Conservation (phyloP, 2,797 vertebrate species). For the Smutsia temminckii region DNA sequence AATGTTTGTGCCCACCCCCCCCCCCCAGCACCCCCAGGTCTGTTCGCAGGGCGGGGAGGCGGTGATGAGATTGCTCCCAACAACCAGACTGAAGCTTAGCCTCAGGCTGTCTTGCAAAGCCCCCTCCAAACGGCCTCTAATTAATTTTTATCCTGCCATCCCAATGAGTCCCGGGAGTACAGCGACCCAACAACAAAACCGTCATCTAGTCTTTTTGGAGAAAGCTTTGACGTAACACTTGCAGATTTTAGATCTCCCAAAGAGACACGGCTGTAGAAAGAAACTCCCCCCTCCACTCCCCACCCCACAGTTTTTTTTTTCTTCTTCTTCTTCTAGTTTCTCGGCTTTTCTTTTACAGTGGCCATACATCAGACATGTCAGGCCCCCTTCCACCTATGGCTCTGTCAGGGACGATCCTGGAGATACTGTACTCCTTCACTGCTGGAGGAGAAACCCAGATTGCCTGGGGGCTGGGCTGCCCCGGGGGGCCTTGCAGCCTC, state of each 20-base stretch:
- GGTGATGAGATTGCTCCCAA: constrained; percentile 87
- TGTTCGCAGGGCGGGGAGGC: constrained; percentile 78
- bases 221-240: constrained; percentile 81
- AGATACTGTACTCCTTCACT: neutral
- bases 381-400: neutral
- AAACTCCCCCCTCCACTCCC: neutral
- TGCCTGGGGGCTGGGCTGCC: neutral
- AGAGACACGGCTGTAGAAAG: constrained; percentile 58
- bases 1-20: constrained; percentile 72
- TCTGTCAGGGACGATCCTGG: neutral
- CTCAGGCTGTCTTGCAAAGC: constrained; percentile 87
- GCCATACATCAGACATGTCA: neutral
- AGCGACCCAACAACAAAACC: constrained; percentile 84
- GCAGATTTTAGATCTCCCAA: constrained; percentile 80
- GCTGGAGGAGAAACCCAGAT: neutral
- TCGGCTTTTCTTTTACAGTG: constrained; percentile 45
- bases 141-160: constrained; percentile 90
- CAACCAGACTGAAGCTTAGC: constrained; percentile 87
- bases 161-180: constrained; percentile 87
- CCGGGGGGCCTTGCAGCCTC: neutral
- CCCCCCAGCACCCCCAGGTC: constrained; percentile 81
- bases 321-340: neutral
- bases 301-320: constrained; percentile 1
- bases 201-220: constrained; percentile 85
- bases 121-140: constrained; percentile 89